A percentile compares a stretch with the other conserved stretches of the same genome.
Conservation (phyloP, 2,888 invertebrate genomes). For the Halocaridina rubra region DNA sequence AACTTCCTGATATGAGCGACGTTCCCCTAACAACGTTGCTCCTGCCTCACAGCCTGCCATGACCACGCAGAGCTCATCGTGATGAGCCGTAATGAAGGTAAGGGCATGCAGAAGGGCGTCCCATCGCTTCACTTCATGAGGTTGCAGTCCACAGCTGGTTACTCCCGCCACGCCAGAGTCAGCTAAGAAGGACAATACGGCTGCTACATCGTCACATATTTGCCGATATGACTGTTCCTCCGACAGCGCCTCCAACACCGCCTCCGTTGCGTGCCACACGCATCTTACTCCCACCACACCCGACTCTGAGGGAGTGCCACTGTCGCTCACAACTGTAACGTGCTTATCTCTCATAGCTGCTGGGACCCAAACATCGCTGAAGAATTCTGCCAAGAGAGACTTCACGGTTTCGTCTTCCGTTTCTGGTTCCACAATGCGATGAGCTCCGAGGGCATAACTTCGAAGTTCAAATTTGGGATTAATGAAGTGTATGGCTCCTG, state of each 20-base stretch:
- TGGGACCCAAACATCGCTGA: constrained; percentile 53
- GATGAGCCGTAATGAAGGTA: constrained; percentile 53
- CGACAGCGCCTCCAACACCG: constrained; percentile 44
- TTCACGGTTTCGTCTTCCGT: constrained; percentile 53
- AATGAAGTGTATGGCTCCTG: constrained; percentile 59
- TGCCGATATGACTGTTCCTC: constrained; percentile 52
- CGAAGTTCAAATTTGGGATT: constrained; percentile 57
- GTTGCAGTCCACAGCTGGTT: constrained; percentile 40
- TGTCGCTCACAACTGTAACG: constrained; percentile 60
- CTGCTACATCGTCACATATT: constrained; percentile 57
- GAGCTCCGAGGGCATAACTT: constrained; percentile 56
- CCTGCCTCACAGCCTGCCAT: constrained; percentile 32
- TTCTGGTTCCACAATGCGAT: constrained; percentile 43
- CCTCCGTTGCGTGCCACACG: constrained; percentile 58
- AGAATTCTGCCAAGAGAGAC: constrained; percentile 43
- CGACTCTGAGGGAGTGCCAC: constrained; percentile 40
- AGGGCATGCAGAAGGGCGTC: constrained; percentile 60
- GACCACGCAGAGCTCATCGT: constrained; percentile 53
- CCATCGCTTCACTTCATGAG: constrained; percentile 55
- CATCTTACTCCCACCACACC: constrained; percentile 59
- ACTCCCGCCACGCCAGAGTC: constrained; percentile 53
- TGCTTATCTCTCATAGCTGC: constrained; percentile 53
- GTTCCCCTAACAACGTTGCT: constrained; percentile 38
- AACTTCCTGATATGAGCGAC: constrained; percentile 55
- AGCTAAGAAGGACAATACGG: constrained; percentile 51